These are phyloP conservation scores for Helostoma temminkii DNA, from an alignment of 2,797 vertebrate species.

Conservation along the genomic window DNA sequence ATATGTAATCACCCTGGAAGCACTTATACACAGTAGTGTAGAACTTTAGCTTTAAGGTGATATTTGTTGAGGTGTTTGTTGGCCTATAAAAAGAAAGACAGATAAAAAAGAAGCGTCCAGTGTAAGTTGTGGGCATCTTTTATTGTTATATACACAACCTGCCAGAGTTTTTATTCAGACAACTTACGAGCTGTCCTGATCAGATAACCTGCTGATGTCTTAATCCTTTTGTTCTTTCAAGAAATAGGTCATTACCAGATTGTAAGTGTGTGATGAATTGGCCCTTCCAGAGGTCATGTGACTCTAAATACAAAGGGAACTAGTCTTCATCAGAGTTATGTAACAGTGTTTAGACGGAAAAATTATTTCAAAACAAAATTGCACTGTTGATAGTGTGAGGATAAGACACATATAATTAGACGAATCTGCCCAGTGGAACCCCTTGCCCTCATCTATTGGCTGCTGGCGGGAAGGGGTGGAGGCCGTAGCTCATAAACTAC, in stretches of 20 bases:
- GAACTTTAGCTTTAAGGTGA: no score
- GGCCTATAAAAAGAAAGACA: no score
- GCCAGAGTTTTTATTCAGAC: constrained; percentile 62
- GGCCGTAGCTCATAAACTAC: constrained; percentile 61
- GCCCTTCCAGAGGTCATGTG: constrained; percentile 71
- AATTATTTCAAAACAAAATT: constrained; percentile 76
- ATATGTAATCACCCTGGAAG: no score
- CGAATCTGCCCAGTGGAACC: constrained; percentile 41
- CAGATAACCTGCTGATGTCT: constrained; percentile 73
- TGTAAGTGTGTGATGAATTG: constrained; percentile 68
- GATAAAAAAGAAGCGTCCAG: neutral
- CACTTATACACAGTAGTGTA: no score
- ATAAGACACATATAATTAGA: constrained; percentile 73
- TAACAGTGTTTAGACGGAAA: constrained; percentile 58
- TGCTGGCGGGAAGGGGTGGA: constrained; percentile 72
- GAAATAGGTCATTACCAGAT: constrained; percentile 78
- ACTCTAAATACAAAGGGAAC: constrained; percentile 77
- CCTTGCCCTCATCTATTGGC: constrained; percentile 77
- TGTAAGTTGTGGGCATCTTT: constrained; percentile 19
- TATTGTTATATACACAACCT: constrained; percentile 38
- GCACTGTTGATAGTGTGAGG: constrained; percentile 74
- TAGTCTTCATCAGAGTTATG: constrained; percentile 79
- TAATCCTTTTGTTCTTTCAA: constrained; percentile 78
- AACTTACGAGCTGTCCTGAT: constrained; percentile 49
- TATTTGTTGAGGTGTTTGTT: no score